Evolutionary conservation across 2,797 vertebrate species (phyloP).

Genomic region (Crenichthys baileyi): DNA sequence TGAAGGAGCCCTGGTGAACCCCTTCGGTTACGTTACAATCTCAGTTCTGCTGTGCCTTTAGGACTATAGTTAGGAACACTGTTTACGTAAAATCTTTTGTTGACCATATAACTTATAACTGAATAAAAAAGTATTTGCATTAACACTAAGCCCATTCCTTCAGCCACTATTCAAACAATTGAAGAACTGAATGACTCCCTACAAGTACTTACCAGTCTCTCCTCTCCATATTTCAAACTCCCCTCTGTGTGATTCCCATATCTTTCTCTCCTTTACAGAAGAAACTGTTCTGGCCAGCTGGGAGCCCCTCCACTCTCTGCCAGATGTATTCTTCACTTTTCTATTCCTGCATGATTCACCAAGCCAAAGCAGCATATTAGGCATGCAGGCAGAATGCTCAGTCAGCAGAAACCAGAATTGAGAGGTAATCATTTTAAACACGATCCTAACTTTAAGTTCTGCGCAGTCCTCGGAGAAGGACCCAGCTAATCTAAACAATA

Average conservation of each 20-base stretch:
- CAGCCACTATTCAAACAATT: not conserved
- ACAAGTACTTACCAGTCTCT: not conserved
- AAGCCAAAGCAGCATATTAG: slow-evolving; percentile 39
- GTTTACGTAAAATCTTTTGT: not conserved
- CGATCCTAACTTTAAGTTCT: slow-evolving; percentile 30
- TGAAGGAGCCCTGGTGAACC: not conserved
- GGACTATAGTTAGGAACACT: not conserved
- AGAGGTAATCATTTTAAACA: slow-evolving; percentile 58
- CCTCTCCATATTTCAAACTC: slow-evolving; percentile 7
- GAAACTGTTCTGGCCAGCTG: not conserved
- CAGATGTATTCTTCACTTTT: slow-evolving; percentile 40
- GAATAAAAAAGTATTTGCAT: not conserved
- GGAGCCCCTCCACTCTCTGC: slow-evolving; percentile 14
- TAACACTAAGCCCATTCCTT: not conserved
- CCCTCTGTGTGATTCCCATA: not conserved
- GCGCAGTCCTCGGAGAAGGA: slow-evolving; percentile 26
- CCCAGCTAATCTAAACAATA: slow-evolving; percentile 27
- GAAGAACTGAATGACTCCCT: not conserved
- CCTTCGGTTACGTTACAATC: not conserved
- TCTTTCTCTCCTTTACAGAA: slow-evolving; percentile 14
- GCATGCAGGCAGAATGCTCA: slow-evolving; percentile 42
- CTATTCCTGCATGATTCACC: slow-evolving; percentile 36
- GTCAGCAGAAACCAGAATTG: slow-evolving; percentile 53
- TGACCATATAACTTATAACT: not conserved
- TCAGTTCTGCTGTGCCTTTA: not conserved